Base-by-base conservation (phyloP, 2,797 vertebrate genomes). In the Oryzias sinensis region DNA sequence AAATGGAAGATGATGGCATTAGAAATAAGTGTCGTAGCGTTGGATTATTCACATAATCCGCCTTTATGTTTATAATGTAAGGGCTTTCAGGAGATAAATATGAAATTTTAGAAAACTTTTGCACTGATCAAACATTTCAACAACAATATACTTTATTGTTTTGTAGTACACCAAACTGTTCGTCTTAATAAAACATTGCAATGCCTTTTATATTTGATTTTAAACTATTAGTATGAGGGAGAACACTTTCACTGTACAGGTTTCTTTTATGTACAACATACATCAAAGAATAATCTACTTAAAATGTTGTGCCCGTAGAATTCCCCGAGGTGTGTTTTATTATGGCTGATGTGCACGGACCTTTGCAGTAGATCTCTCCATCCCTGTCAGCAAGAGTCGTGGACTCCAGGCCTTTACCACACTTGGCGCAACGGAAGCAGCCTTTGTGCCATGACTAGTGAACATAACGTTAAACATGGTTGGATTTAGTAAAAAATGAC, bases 361-460 rank as follows among this genome's bases (percentile, higher is more conserved):
- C 91, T 92, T 92, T 93, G 62, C 92, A 99, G 86, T 93, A 98
- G 82, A 99, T 95, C 77, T 98, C 97, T 14, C 97, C 97, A 0
- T 98, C 96, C 85, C 95, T 95, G 78, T 98, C 97, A 0, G 96
- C 95, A 62, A 98, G 70, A 16, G 97, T 99, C 48, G 97, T 99
- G 33, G 97, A 99, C 90, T 99, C 97, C 60, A 99, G 90, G 58
- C 97, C 93, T 87, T 99, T 99, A 45, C 96, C 97, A 55, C 97
- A 98, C 67, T 96, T 98, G 60, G 95, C 94, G 53, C 97, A 98
- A 45, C 97, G 95, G 87, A 98, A 99, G 85, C 97, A 99, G 65
- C 85, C 70, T 82, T 97, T 98, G 69, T 98, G 97, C 97, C 97
- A 99, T 54, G 96, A 93, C 97, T 99, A 84, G 62, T 17, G 33